phyloP scores from a whole-genome alignment of 2,888 invertebrate species.

The Acanthococcus lagerstroemiae region DNA sequence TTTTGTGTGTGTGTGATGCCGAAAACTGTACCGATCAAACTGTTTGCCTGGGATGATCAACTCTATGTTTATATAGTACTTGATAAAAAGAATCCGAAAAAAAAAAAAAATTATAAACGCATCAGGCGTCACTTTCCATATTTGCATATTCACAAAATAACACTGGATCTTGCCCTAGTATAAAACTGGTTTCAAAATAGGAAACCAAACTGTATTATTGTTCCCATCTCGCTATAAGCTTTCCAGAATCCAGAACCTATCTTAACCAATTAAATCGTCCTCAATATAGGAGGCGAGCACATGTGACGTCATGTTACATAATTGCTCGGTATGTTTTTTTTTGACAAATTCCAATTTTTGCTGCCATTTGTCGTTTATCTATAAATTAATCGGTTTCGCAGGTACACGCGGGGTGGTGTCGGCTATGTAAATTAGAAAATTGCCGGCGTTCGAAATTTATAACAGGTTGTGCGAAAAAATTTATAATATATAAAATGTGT shows the following conservation, averaged over 20 bases:
- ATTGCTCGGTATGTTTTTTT: slow-evolving; percentile 18
- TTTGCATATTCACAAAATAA: slow-evolving; percentile 27
- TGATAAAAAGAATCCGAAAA: slow-evolving; percentile 17
- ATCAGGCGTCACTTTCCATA: slow-evolving; percentile 29
- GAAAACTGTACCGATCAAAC: slow-evolving; percentile 12
- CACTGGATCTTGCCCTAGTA: slow-evolving; percentile 27
- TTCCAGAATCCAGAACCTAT: slow-evolving; percentile 26
- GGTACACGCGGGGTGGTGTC: not conserved
- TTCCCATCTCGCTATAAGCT: slow-evolving; percentile 16
- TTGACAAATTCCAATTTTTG: slow-evolving; percentile 26
- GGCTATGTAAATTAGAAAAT: slow-evolving; percentile 23
- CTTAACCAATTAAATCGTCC: slow-evolving; percentile 25
- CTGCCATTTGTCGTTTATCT: not conserved
- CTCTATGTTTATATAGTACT: slow-evolving; percentile 23
- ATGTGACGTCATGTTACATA: slow-evolving; percentile 28
- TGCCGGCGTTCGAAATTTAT: not conserved
- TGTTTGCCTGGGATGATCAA: slow-evolving; percentile 8
- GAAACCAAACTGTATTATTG: slow-evolving; percentile 26
- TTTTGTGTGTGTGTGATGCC: slow-evolving; percentile 6
- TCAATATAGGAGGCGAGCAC: slow-evolving; percentile 11
- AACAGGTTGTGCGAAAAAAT: not conserved
- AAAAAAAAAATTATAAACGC: slow-evolving; percentile 17
- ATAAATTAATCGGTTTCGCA: slow-evolving; percentile 13
- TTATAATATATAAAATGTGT: not conserved
- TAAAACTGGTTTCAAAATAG: slow-evolving; percentile 29